These are phyloP conservation scores for Vireo griseus DNA, from an alignment of 2,797 vertebrate genomes.

Conservation along the genomic window DNA sequence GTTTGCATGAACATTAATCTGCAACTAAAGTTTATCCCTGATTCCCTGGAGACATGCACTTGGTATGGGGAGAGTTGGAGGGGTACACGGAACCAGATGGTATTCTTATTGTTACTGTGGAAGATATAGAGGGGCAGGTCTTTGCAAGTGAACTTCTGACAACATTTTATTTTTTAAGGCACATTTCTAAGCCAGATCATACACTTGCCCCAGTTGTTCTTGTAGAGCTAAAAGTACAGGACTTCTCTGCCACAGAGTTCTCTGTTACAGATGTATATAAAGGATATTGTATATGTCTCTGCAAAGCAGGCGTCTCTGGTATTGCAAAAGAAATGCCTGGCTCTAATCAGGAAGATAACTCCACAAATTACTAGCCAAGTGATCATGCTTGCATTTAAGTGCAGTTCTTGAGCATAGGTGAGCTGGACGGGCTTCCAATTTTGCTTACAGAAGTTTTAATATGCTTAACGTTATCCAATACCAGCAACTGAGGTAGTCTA, in stretches of 20 bases:
- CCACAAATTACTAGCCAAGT: background rate
- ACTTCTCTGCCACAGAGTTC: background rate
- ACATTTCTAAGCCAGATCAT: background rate
- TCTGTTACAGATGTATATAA: background rate
- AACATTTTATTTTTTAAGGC: background rate
- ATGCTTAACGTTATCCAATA: conserved; percentile 76
- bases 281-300: background rate
- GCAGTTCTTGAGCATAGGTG: background rate
- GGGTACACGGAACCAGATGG: accelerated
- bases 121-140: background rate
- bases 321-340: background rate
- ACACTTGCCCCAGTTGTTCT: background rate
- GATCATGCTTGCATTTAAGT: background rate
- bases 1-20: background rate
- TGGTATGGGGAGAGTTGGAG: background rate
- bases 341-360: background rate
- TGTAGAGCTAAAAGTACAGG: background rate
- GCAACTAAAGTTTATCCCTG: background rate
- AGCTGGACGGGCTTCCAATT: conserved; percentile 38
- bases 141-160: background rate
- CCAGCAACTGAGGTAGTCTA: conserved; percentile 67
- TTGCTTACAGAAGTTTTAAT: conserved; percentile 77
- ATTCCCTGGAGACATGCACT: background rate
- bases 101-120: background rate
- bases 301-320: background rate